Evolutionary conservation across 1,140 invertebrate species (phyloP).

Genomic region (Drosophila kurseongensis): DNA sequence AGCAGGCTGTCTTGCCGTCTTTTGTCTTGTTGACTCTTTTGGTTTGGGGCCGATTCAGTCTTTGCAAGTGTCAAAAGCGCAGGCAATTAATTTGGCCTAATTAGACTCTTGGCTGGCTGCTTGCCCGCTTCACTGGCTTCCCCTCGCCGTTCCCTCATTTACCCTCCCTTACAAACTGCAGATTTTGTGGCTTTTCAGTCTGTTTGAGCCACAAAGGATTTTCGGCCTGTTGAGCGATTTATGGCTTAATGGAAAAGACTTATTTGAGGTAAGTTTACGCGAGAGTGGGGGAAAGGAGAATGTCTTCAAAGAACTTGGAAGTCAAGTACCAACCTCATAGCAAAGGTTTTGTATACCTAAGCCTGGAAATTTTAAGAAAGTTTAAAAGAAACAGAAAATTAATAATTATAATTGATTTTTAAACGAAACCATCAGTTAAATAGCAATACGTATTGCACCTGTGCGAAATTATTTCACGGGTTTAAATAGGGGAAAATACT

Average conservation of each 20-base stretch:
- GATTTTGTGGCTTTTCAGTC: slow-evolving; percentile 67
- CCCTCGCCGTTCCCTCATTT: background rate
- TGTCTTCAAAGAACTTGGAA: background rate
- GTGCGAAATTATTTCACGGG: too few species aligned
- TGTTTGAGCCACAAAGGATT: slow-evolving; percentile 59
- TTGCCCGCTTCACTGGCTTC: slow-evolving; percentile 32
- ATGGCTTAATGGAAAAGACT: slow-evolving; percentile 52
- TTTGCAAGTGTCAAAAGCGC: slow-evolving; percentile 80
- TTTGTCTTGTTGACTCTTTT: slow-evolving; percentile 67
- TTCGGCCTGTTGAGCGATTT: slow-evolving; percentile 71
- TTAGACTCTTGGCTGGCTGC: slow-evolving; percentile 76
- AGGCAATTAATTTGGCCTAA: slow-evolving; percentile 81
- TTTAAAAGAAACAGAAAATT: too few species aligned
- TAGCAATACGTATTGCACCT: too few species aligned
- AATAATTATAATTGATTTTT: too few species aligned
- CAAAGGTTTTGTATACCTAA: too few species aligned
- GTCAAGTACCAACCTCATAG: background rate
- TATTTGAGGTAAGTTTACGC: slow-evolving; percentile 11
- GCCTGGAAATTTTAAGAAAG: too few species aligned
- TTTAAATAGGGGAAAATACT: too few species aligned
- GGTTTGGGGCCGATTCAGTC: slow-evolving; percentile 41
- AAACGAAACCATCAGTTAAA: too few species aligned
- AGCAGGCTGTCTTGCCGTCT: slow-evolving; percentile 42
- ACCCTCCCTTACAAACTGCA: slow-evolving; percentile 44
- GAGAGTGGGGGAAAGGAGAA: background rate